Conservation (phyloP, 1,140 invertebrate genomes). For the Frieseomelitta varia region DNA sequence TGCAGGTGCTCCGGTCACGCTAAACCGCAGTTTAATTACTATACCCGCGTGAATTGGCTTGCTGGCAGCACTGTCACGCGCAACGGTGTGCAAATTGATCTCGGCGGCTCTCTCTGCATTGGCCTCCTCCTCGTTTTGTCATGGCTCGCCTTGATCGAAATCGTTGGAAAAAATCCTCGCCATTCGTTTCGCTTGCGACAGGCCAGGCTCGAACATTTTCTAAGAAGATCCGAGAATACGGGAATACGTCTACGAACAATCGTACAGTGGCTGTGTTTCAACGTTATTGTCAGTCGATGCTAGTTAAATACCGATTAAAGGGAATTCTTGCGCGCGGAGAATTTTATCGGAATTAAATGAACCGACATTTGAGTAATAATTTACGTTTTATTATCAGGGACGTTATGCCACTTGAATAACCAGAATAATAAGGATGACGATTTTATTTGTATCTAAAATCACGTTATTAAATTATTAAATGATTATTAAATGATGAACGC, state of each 20-base stretch:
- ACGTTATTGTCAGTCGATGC: not conserved
- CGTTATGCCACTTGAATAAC: conserved; percentile 19
- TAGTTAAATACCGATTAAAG: not conserved
- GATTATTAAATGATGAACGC: conserved; percentile 58
- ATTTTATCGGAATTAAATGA: not conserved
- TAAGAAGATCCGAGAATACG: not conserved
- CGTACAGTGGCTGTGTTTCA: not conserved
- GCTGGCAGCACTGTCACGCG: conserved; percentile 76
- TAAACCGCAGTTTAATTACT: conserved; percentile 82
- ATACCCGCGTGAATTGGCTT: conserved; percentile 77
- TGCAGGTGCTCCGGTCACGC: conserved; percentile 77
- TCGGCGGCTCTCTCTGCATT: conserved; percentile 64
- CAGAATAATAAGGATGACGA: conserved; percentile 55
- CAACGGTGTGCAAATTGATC: conserved; percentile 78
- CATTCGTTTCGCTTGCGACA: conserved; percentile 12
- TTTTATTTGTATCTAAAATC: conserved; percentile 56
- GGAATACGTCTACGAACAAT: not conserved
- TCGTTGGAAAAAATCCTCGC: conserved; percentile 38
- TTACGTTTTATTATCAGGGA: conserved; percentile 20
- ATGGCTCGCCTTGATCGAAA: conserved; percentile 44
- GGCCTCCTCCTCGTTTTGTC: conserved; percentile 45
- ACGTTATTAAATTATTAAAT: conserved; percentile 66
- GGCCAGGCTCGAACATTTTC: too few relatives aligned
- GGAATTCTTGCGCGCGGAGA: not conserved
- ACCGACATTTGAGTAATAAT: conserved; percentile 54